Evolutionary conservation across 2,797 vertebrate genomes (phyloP).

Genomic region (Hippoglossus hippoglossus): DNA sequence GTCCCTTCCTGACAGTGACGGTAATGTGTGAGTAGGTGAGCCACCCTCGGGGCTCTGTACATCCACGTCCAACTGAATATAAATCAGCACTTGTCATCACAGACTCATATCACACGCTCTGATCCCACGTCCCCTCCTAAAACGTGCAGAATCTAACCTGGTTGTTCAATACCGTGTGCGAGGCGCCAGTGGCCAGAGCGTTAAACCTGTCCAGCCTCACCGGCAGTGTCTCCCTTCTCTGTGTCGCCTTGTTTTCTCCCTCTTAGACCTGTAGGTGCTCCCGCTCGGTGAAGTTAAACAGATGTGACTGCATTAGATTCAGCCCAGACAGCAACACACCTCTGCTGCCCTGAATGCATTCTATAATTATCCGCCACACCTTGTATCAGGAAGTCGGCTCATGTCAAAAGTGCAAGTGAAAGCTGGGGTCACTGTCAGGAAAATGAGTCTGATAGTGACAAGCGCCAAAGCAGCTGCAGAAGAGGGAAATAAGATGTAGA

Average conservation of each 20-base stretch:
- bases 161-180: conserved; percentile 59
- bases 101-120: conserved; percentile 83
- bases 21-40: conserved; percentile 84
- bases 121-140: conserved; percentile 73
- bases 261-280: conserved; percentile 75
- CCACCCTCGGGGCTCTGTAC: conserved; percentile 78
- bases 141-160: conserved; percentile 58
- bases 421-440: conserved; percentile 77
- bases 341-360: conserved; percentile 80
- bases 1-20: conserved; percentile 81
- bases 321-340: conserved; percentile 77
- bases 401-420: conserved; percentile 81
- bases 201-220: conserved; percentile 73
- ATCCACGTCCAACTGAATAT: conserved; percentile 82
- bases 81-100: conserved; percentile 87
- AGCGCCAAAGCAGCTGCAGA: conserved; percentile 49
- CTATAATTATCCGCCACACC: conserved; percentile 84
- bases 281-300: conserved; percentile 80
- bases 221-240: conserved; percentile 58
- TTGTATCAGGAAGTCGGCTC: conserved; percentile 75
- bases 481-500: conserved; percentile 54
- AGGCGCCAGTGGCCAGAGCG: conserved; percentile 79
- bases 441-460: conserved; percentile 68
- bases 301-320: conserved; percentile 86
- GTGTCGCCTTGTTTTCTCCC: conserved; percentile 66